These are phyloP conservation scores for Pachycephus smyrnensis DNA, from an alignment of 2,888 invertebrate genomes.

Conservation along the genomic window DNA sequence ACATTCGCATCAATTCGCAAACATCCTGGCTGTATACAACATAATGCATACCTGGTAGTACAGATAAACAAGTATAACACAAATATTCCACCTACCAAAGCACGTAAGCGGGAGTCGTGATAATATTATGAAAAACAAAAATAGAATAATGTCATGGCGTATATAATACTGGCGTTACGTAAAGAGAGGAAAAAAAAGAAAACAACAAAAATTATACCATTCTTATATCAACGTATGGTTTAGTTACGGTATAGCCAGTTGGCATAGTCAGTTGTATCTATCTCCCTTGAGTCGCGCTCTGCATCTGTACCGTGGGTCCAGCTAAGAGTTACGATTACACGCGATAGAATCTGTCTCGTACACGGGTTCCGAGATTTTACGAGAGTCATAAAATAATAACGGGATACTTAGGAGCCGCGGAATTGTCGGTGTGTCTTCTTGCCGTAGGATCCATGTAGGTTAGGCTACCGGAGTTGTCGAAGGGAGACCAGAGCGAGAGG, in stretches of 20 bases:
- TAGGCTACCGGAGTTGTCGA: not conserved
- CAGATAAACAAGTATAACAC: not conserved
- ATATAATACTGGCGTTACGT: not conserved
- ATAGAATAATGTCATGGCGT: not conserved
- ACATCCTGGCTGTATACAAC: not conserved
- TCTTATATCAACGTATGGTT: not conserved
- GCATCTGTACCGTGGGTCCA: conserved; percentile 7
- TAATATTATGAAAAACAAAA: not conserved
- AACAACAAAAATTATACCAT: not conserved
- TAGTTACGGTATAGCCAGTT: not conserved
- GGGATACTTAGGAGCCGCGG: conserved; percentile 17
- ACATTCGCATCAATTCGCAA: not conserved
- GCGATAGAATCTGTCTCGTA: conserved; percentile 1
- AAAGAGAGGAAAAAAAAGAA: not conserved
- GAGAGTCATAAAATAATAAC: conserved; percentile 48
- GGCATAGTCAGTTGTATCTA: not conserved
- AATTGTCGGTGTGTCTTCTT: not conserved
- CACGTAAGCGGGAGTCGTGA: not conserved
- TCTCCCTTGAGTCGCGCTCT: not conserved
- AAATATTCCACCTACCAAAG: not conserved
- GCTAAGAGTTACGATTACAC: conserved; percentile 41
- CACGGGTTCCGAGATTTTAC: conserved; percentile 34
- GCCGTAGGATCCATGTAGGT: not conserved
- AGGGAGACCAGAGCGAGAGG: not conserved
- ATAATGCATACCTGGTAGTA: not conserved